phyloP scores from a whole-genome alignment of 1,140 invertebrate species.

The Asbolus verrucosus region DNA sequence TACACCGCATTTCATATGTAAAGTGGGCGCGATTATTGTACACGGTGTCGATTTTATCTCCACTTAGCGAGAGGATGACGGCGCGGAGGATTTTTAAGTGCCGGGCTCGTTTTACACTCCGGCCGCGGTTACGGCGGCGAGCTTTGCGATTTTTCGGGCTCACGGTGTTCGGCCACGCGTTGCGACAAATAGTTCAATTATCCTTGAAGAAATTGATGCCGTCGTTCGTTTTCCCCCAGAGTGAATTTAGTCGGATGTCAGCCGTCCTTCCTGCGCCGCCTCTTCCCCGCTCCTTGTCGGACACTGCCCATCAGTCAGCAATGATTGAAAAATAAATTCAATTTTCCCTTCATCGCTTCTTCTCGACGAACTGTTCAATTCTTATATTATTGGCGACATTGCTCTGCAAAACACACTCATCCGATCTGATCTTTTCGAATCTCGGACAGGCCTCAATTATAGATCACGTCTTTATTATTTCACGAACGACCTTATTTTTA shows the following conservation, averaged over 20 bases:
- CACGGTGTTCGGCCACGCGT: neutral
- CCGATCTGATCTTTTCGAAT: slow-evolving; percentile 18
- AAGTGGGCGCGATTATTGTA: slow-evolving; percentile 43
- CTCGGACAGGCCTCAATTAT: neutral
- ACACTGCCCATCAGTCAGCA: slow-evolving; percentile 65
- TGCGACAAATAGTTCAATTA: slow-evolving; percentile 42
- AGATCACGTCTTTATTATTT: neutral
- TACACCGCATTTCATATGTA: slow-evolving; percentile 45
- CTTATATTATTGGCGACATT: slow-evolving; percentile 38
- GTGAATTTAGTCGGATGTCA: slow-evolving; percentile 47
- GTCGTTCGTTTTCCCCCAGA: slow-evolving; percentile 46
- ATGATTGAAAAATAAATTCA: slow-evolving; percentile 67
- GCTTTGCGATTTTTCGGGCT: neutral
- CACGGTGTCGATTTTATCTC: slow-evolving; percentile 44
- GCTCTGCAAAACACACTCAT: slow-evolving; percentile 34
- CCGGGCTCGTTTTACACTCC: slow-evolving; percentile 4
- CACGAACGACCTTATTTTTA: too few species aligned
- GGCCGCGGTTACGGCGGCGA: neutral
- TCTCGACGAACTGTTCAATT: slow-evolving; percentile 43
- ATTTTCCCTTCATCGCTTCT: slow-evolving; percentile 63
- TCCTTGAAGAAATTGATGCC: slow-evolving; percentile 47
- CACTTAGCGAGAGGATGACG: neutral
- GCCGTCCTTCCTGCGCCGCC: slow-evolving; percentile 37
- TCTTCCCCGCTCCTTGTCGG: slow-evolving; percentile 46
- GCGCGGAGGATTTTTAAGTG: slow-evolving; percentile 31